These are phyloP conservation scores for Ypsolopha sequella DNA, from an alignment of 2,888 invertebrate species.

Conservation along the genomic window DNA sequence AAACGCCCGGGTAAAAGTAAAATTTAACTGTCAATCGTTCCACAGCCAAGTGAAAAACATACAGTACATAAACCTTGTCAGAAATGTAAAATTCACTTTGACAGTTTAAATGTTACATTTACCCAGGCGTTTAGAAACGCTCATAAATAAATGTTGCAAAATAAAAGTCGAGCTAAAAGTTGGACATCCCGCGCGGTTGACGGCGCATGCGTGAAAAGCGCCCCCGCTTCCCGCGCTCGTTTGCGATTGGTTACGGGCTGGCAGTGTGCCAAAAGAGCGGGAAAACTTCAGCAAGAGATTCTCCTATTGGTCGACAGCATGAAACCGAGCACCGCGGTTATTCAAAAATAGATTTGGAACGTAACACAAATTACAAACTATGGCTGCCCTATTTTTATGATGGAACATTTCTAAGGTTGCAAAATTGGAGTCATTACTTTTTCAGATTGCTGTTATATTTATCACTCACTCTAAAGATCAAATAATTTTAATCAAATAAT, in stretches of 20 bases:
- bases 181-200: conserved; percentile 19
- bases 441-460: too few relatives aligned
- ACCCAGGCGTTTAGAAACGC: too few relatives aligned
- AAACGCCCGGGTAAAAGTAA: too few relatives aligned
- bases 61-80: too few relatives aligned
- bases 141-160: conserved; percentile 31
- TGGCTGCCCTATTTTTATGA: not conserved
- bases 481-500: not conserved
- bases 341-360: conserved; percentile 59
- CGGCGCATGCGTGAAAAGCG: conserved; percentile 31
- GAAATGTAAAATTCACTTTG: too few relatives aligned
- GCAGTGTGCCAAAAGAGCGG: conserved; percentile 61
- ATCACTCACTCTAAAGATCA: not conserved
- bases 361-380: not conserved
- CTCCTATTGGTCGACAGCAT: conserved; percentile 46
- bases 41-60: too few relatives aligned
- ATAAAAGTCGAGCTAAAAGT: conserved; percentile 18
- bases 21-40: too few relatives aligned
- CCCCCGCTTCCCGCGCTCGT: conserved; percentile 40
- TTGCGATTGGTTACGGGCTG: conserved; percentile 49
- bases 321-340: conserved; percentile 66
- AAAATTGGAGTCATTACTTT: too few relatives aligned
- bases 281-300: conserved; percentile 38
- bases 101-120: too few relatives aligned
- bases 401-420: too few relatives aligned